These are phyloP conservation scores for Clarias batrachus DNA, from an alignment of 2,113 vertebrate species.

Conservation along the genomic window DNA sequence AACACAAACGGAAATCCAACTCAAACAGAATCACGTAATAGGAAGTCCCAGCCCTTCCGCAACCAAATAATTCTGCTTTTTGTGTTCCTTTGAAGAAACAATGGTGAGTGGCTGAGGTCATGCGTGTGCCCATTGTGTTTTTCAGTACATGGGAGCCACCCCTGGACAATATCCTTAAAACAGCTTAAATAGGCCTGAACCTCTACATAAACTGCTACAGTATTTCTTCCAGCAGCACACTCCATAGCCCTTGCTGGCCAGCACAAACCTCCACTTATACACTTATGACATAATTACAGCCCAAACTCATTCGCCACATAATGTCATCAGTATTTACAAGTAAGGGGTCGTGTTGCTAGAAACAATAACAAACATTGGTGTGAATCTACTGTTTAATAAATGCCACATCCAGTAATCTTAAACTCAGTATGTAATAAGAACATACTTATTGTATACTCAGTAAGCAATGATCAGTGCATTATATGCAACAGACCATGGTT, in stretches of 20 bases:
- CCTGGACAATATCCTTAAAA: constrained; percentile 29
- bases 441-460: background rate
- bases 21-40: constrained; percentile 49
- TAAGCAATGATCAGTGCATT: background rate
- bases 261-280: constrained; percentile 21
- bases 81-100: constrained; percentile 45
- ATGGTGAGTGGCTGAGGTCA: constrained; percentile 37
- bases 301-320: background rate
- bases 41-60: constrained; percentile 59
- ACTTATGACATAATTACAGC: constrained; percentile 10
- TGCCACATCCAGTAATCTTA: background rate
- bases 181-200: constrained; percentile 24
- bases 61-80: constrained; percentile 47
- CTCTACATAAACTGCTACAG: background rate
- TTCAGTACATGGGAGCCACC: constrained; percentile 10
- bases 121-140: constrained; percentile 4
- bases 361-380: background rate
- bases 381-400: background rate
- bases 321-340: constrained; percentile 7
- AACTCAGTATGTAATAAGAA: background rate
- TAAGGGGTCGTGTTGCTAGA: background rate
- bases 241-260: background rate
- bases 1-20: constrained; percentile 44
- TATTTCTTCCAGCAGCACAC: background rate
- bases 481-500: background rate